These are phyloP conservation scores for Aricia agestis DNA, from an alignment of 1,140 invertebrate species.

Conservation along the genomic window DNA sequence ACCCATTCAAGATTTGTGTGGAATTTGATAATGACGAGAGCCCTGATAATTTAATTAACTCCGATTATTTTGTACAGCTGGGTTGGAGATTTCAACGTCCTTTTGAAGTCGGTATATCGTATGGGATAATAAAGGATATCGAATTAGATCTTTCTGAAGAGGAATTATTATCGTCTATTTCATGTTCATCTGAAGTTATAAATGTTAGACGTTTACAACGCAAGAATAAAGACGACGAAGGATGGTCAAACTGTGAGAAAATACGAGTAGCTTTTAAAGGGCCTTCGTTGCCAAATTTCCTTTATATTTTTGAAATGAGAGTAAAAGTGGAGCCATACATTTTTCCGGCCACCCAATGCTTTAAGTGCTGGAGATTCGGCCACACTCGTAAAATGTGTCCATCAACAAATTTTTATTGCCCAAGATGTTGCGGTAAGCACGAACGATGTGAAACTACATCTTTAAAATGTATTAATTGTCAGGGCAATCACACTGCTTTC, in stretches of 20 bases:
- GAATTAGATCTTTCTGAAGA: slow-evolving; percentile 26
- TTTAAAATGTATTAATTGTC: slow-evolving; percentile 15
- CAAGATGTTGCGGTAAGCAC: slow-evolving; percentile 3
- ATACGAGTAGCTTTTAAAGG: slow-evolving; percentile 15
- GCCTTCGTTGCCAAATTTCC: not conserved
- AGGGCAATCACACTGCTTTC: not conserved
- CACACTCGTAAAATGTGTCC: slow-evolving; percentile 25
- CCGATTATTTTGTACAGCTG: slow-evolving; percentile 11
- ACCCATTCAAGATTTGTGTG: slow-evolving; percentile 28
- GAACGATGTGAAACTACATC: not conserved
- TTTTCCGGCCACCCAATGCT: slow-evolving; percentile 21
- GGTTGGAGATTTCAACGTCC: slow-evolving; percentile 25
- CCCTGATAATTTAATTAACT: slow-evolving; percentile 20
- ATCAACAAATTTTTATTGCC: slow-evolving; percentile 25
- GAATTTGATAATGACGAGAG: slow-evolving; percentile 18
- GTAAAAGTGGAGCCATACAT: slow-evolving; percentile 17
- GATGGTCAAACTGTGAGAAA: slow-evolving; percentile 11
- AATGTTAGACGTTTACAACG: slow-evolving; percentile 17
- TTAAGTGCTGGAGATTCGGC: slow-evolving; percentile 20
- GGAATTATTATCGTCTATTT: slow-evolving; percentile 23
- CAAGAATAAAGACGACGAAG: slow-evolving; percentile 10
- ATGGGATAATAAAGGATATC: slow-evolving; percentile 26
- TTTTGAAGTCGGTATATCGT: slow-evolving; percentile 22
- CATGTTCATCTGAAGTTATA: slow-evolving; percentile 15
- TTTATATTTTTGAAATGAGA: not conserved